Evolutionary conservation across 2,113 vertebrate genomes (phyloP).

Genomic region (Forbesichthys papilliferus): DNA sequence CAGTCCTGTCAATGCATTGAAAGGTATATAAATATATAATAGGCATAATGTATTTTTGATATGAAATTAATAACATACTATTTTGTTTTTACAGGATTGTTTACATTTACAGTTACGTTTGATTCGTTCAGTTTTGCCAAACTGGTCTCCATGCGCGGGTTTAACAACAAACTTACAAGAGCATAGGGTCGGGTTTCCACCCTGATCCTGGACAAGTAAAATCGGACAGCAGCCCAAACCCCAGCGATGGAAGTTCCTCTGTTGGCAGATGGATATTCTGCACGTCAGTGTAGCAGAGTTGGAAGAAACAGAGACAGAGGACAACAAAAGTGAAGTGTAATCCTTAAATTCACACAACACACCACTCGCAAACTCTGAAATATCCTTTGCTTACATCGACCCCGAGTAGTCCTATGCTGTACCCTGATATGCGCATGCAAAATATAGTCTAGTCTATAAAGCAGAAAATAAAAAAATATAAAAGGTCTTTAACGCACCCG

Average conservation of each 20-base stretch:
- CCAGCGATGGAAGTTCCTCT: conserved; percentile 26
- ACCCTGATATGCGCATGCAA: neutral
- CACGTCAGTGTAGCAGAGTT: conserved; percentile 10
- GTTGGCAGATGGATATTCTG: conserved; percentile 37
- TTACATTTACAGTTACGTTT: neutral
- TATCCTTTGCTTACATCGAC: no score
- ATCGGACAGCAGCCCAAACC: conserved; percentile 27
- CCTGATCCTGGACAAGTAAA: conserved; percentile 31
- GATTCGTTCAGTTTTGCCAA: no score
- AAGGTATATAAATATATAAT: no score
- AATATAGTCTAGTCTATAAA: neutral
- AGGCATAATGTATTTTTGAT: no score
- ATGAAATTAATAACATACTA: neutral
- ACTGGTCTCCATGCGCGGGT: neutral
- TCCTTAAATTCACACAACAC: no score
- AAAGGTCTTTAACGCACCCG: conserved; percentile 36
- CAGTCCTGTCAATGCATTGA: no score
- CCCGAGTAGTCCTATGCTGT: no score
- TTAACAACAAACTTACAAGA: conserved; percentile 64
- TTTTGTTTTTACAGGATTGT: neutral
- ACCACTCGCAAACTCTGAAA: no score
- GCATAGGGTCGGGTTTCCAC: conserved; percentile 53
- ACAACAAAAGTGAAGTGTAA: conserved; percentile 7
- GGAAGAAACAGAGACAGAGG: conserved; percentile 8
- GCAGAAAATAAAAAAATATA: neutral